phyloP scores from a whole-genome alignment of 2,797 vertebrate genomes.

The Acanthurus lineatus region DNA sequence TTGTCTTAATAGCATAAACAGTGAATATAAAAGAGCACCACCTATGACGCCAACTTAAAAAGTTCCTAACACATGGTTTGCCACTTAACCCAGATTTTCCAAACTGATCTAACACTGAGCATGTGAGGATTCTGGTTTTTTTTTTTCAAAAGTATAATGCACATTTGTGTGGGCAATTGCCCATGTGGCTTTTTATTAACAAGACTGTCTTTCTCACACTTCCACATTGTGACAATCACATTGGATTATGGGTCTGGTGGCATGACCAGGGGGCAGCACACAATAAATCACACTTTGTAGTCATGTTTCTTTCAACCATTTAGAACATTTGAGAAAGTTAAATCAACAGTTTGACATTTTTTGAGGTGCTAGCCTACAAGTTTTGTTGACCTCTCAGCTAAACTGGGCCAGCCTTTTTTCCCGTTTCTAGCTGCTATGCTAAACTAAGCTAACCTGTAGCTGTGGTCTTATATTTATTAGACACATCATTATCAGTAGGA shows the following conservation, averaged over 20 bases:
- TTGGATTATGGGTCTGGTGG: not conserved
- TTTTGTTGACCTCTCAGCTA: not conserved
- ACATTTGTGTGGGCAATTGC: not conserved
- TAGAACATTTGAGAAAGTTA: not conserved
- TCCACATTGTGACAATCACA: slow-evolving; percentile 2
- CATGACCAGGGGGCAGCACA: slow-evolving; percentile 2
- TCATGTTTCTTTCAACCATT: not conserved
- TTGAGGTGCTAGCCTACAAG: not conserved
- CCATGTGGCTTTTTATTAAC: not conserved
- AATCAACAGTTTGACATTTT: not conserved
- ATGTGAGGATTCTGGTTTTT: not conserved
- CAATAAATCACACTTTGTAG: not conserved
- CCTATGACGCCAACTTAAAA: not conserved
- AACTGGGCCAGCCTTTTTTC: not conserved
- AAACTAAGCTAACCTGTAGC: not conserved
- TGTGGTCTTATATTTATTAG: not conserved
- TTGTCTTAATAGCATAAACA: not conserved
- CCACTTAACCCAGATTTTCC: not conserved
- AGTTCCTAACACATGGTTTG: not conserved
- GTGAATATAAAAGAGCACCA: not conserved
- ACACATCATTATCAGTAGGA: not conserved
- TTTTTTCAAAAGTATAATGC: not conserved
- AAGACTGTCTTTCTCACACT: slow-evolving; percentile 14
- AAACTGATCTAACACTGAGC: not conserved
- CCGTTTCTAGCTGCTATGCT: not conserved